Evolutionary conservation across 2,888 invertebrate genomes (phyloP), one percentile per base, ranked within the genome.

Genomic region (Gerosis bhagava): DNA sequence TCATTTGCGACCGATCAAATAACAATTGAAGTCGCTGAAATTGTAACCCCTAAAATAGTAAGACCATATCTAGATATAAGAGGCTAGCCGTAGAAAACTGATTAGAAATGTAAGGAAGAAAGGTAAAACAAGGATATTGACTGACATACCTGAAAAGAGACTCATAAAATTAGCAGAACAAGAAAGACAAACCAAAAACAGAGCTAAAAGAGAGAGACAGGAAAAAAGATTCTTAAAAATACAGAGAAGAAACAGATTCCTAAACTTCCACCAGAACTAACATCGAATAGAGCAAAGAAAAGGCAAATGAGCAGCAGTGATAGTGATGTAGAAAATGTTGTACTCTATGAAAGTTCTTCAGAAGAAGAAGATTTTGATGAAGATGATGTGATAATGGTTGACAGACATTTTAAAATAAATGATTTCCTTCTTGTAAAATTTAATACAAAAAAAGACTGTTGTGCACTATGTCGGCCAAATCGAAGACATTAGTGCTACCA

Each of bases 101-200:
- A 57, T 41, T 36, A 56, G 56, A 53, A 47, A 50, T 8, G 59
- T 55, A 42, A 58, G 59, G 58, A 56, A 58, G 44, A 63, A 58
- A 49, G 50, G 56, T 17, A 62, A 59, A 55, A 58, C 59, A n/a
- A 60, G 62, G 50, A 49, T 64, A 17, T 54, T 62, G 22, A 65
- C 62, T 16, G 59, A 59, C 45, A 62, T 59, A 47, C 61, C 63
- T 41, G 40, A 25, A n/a, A 63, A 60, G 41, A 24, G 21, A 19
- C 21, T 19, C n/a, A 7, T 5, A 24, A n/a, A 24, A 24, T 7
- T 24, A n/a, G 5, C 5, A 24, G 24, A 24, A 8, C 7, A 24
- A 24, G 24, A 24, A 24, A 24, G 24, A 24, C 24, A 24, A 24
- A 24, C 7, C 5, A 24, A 24, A 8, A 24, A 24, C n/a, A 24